A percentile compares a stretch with the other conserved stretches of the same genome.
phyloP scores from a whole-genome alignment of 2,888 invertebrate species.

The Anagyrus pseudococci region DNA sequence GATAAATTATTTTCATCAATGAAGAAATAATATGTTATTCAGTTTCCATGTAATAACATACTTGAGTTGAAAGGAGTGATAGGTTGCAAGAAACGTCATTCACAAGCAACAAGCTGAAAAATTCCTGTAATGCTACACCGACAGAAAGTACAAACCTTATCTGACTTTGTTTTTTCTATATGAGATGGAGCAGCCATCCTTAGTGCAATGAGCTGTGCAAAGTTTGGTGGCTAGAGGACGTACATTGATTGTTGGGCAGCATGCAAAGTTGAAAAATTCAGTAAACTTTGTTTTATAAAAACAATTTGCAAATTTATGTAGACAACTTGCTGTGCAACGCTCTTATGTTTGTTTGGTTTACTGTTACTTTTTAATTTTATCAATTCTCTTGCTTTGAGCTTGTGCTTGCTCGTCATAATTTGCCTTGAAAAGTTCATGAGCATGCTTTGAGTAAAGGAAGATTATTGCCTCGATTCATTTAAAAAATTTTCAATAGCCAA shows the following conservation, averaged over 20 bases:
- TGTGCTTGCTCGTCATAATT: conserved; percentile 6
- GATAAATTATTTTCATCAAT: conserved; percentile 24
- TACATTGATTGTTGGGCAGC: conserved; percentile 54
- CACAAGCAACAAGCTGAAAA: conserved; percentile 26
- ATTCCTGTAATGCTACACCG: conserved; percentile 18
- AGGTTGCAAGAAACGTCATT: conserved; percentile 9
- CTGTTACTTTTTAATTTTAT: conserved; percentile 15
- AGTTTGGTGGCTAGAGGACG: conserved; percentile 74
- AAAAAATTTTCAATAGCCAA: no score
- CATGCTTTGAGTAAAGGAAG: conserved; percentile 32
- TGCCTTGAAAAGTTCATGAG: conserved; percentile 35
- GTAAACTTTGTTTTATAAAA: conserved; percentile 29
- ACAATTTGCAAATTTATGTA: conserved; percentile 39
- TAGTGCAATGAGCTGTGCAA: conserved; percentile 80
- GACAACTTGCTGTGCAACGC: conserved; percentile 51
- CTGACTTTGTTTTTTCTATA: conserved; percentile 83
- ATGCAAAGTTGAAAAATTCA: conserved; percentile 56
- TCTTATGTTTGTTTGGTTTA: conserved; percentile 6
- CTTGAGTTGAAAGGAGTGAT: conserved; percentile 38
- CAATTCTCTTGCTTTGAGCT: conserved; percentile 7
- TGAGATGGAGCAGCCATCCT: conserved; percentile 87
- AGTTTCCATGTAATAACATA: conserved; percentile 44
- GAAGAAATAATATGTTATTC: neutral
- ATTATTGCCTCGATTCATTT: no score
- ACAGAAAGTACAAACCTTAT: conserved; percentile 72